Evolutionary conservation across 53 echinoderm and acorn worm species (phyloP).

Genomic region (Henricia sp.): DNA sequence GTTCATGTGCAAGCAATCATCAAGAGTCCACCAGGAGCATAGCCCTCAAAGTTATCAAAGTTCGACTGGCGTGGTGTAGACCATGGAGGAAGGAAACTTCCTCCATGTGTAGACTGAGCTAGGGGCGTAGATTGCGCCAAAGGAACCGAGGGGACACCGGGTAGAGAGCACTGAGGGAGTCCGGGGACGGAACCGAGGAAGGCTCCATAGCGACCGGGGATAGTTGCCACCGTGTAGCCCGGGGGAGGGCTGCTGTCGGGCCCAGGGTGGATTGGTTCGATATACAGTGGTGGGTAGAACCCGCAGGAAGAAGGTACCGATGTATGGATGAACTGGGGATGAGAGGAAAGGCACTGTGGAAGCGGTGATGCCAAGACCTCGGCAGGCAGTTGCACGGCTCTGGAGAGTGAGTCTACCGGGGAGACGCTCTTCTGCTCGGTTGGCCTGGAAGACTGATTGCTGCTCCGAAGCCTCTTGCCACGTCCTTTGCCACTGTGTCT

Average conservation of each 20-base stretch:
- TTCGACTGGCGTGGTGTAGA: background rate
- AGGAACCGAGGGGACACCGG: background rate
- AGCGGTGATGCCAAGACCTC: no score
- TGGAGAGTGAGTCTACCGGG: background rate
- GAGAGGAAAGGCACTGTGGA: background rate
- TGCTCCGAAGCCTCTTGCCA: background rate
- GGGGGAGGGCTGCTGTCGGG: constrained; percentile 9
- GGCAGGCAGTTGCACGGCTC: no score
- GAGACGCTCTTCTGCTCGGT: background rate
- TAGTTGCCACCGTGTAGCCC: constrained; percentile 40
- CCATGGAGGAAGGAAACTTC: no score
- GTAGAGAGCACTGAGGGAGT: no score
- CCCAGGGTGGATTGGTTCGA: background rate
- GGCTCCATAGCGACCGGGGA: constrained; percentile 28
- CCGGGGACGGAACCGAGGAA: background rate
- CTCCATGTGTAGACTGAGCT: no score
- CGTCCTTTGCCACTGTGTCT: constrained; percentile 70
- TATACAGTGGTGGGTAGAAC: no score
- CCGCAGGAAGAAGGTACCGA: background rate
- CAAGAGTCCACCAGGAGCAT: constrained; percentile 1
- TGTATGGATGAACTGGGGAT: background rate
- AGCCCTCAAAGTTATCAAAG: background rate
- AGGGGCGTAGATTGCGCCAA: background rate
- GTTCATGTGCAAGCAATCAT: constrained; percentile 7
- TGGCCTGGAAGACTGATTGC: background rate